These are phyloP conservation scores for Epirrita christyi DNA, from an alignment of 2,888 invertebrate species.

Conservation along the genomic window DNA sequence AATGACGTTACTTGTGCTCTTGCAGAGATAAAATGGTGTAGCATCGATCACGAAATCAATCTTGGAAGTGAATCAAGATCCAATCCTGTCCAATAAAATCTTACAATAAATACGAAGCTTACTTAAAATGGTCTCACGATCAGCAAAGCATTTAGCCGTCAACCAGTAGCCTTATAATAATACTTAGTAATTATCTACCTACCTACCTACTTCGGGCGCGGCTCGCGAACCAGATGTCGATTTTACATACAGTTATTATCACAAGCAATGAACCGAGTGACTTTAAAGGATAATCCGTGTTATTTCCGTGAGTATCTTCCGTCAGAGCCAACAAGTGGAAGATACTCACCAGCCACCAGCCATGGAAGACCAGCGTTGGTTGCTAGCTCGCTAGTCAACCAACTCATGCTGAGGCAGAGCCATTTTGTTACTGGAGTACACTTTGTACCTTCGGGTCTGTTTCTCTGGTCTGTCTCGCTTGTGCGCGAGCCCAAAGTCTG, in stretches of 20 bases:
- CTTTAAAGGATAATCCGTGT: slow-evolving; percentile 58
- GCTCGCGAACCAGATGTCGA: slow-evolving; percentile 70
- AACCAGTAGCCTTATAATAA: slow-evolving; percentile 72
- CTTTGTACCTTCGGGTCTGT: no score
- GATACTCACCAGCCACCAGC: no score
- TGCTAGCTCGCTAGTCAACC: no score
- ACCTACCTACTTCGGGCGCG: slow-evolving; percentile 56
- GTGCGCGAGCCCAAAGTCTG: no score
- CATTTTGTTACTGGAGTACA: no score
- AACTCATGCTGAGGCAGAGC: no score
- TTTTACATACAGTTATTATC: slow-evolving; percentile 60
- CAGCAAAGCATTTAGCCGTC: slow-evolving; percentile 51
- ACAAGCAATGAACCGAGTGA: slow-evolving; percentile 48
- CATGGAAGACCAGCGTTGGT: no score
- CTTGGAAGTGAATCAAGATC: slow-evolving; percentile 10
- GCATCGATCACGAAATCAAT: slow-evolving; percentile 9
- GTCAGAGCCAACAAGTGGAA: no score
- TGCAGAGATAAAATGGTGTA: no score
- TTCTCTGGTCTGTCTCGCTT: no score
- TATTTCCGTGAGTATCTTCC: no score
- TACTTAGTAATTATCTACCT: slow-evolving; percentile 48
- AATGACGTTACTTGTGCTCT: neutral
- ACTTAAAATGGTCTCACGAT: slow-evolving; percentile 56
- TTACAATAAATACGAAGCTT: slow-evolving; percentile 12
- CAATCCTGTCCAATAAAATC: slow-evolving; percentile 13